Evolutionary conservation across 2,797 vertebrate genomes (phyloP), one percentile per base, ranked within the genome.

Genomic region (Gymnoscopelus braueri): DNA sequence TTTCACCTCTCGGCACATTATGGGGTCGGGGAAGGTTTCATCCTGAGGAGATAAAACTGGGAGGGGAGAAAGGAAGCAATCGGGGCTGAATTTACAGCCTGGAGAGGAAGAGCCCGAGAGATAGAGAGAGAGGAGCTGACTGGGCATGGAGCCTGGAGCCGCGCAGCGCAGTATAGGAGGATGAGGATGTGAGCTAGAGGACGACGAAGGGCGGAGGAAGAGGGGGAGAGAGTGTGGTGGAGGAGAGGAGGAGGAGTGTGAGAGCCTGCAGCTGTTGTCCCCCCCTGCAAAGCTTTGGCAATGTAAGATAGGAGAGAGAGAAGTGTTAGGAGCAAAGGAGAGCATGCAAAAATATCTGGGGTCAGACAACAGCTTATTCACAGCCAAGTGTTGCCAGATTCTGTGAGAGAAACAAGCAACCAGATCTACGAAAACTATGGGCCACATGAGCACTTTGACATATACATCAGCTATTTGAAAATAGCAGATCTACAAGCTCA

Each of bases 181-280:
- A 80, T 75, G 60, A 80, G 83, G 82, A 87, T 76, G 73, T 76
- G 80, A 84, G 71, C 56, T 19, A 61, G 85, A 80, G 80, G 80
- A 82, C 69, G 77, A 78, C 35, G 68, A 56, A 70, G 26, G 66
- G 23, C 7, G 48, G n/a, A 53, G 15, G 63, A 14, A 14, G 32
- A 63, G 23, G 6, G 23, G 10, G 47, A 13, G 51, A 23, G 12
- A 48, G 29, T 9, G 9, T 14, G 23, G 64, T 47, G 24, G 63
- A 14, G n/a, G 19, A 51, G 65, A 84, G 66, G 63, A 71, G 71
- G 74, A 82, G 75, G 71, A 81, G 73, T 63, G 56, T 77, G 72
- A 87, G 83, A 87, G 84, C 88, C 89, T 89, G 89, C 90, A 91
- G 90, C 91, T 92, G 88, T 87, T 83, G 39, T 4, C 39, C 39